These are phyloP conservation scores for Aphelenchoides bicaudatus DNA, from an alignment of 2,888 invertebrate genomes.

Conservation along the genomic window DNA sequence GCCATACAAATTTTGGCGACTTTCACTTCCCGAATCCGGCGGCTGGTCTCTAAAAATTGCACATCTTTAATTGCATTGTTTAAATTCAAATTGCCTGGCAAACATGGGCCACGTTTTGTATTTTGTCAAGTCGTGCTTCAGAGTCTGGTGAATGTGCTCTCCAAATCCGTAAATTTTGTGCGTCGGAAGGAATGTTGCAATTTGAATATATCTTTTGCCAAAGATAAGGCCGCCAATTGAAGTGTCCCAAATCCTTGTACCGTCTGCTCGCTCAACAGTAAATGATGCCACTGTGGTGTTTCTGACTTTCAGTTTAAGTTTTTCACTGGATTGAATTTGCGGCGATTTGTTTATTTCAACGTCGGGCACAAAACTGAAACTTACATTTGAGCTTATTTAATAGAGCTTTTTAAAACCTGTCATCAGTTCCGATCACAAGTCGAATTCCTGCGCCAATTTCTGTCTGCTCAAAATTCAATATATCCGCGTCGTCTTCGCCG, in stretches of 20 bases:
- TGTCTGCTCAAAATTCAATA: conserved; percentile 33
- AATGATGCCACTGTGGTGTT: conserved; percentile 42
- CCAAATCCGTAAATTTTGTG: conserved; percentile 58
- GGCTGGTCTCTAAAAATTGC: conserved; percentile 43
- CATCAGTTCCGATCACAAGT: conserved; percentile 25
- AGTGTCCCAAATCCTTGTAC: conserved; percentile 48
- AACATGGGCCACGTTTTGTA: conserved; percentile 56
- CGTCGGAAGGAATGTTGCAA: conserved; percentile 51
- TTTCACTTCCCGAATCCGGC: neutral
- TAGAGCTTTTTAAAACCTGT: neutral
- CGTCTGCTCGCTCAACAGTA: conserved; percentile 36
- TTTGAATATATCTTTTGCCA: conserved; percentile 55
- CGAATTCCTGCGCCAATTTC: conserved; percentile 40
- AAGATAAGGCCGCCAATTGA: conserved; percentile 55
- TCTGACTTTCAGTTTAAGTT: conserved; percentile 27
- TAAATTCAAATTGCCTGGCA: too few species aligned
- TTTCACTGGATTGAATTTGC: conserved; percentile 32
- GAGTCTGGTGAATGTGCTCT: conserved; percentile 51
- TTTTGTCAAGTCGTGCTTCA: conserved; percentile 53
- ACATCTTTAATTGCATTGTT: too few species aligned
- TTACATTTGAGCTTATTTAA: neutral
- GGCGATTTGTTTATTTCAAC: conserved; percentile 36
- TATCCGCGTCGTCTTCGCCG: conserved; percentile 37
- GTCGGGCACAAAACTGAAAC: conserved; percentile 44
- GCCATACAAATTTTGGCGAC: conserved; percentile 25